Percentiles rank a stretch among this genome's conserved stretches.
Conservation (phyloP, 2,113 vertebrate genomes). For the Colossoma macropomum region DNA sequence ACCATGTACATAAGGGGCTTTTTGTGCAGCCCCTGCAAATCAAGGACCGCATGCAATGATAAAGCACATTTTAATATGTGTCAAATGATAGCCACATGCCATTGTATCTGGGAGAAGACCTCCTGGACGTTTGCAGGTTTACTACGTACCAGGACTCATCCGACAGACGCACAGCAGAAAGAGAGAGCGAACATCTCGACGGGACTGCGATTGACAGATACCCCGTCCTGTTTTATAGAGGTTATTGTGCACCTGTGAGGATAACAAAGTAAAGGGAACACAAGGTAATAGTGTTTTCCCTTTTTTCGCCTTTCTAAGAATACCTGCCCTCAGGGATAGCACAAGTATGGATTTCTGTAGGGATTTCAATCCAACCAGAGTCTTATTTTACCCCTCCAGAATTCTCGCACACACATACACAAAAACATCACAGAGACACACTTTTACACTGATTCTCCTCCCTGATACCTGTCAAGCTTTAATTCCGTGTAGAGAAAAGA, state of each 20-base stretch:
- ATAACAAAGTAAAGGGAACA: not conserved
- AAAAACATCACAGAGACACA: not conserved
- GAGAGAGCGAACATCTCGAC: not conserved
- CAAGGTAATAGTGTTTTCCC: conserved; percentile 34
- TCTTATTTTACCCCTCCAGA: conserved; percentile 14
- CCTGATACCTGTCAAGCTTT: conserved; percentile 25
- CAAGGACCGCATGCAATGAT: conserved; percentile 9
- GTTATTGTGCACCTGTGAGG: conserved; percentile 19
- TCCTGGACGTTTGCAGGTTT: conserved; percentile 23
- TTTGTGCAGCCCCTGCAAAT: conserved; percentile 34
- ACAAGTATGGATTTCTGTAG: conserved; percentile 33
- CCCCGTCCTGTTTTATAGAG: not conserved
- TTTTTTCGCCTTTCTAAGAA: conserved; percentile 56
- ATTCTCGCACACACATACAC: not conserved
- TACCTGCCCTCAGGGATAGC: conserved; percentile 66
- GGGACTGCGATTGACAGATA: too few species aligned
- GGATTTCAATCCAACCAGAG: conserved; percentile 4
- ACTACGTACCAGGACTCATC: conserved; percentile 7
- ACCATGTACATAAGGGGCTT: conserved; percentile 39
- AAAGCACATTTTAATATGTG: conserved; percentile 4
- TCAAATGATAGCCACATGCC: not conserved
- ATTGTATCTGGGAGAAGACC: conserved; percentile 24
- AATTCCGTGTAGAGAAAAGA: not conserved
- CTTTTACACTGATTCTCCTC: not conserved
- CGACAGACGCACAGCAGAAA: conserved; percentile 22